Conservation (phyloP, 2,797 vertebrate species). For the Characodon lateralis region DNA sequence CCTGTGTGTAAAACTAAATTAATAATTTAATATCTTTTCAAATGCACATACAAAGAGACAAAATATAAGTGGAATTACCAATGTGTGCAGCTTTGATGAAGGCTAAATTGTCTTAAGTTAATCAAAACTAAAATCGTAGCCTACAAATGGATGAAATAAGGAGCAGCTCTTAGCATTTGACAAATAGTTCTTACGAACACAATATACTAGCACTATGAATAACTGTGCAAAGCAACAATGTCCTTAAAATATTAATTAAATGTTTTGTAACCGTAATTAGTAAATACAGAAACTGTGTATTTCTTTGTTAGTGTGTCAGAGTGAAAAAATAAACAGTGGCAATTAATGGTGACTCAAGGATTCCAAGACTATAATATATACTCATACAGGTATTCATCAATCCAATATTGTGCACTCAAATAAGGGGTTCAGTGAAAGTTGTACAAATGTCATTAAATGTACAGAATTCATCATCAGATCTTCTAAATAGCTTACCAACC, state of each 20-base stretch:
- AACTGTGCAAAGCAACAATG: constrained; percentile 6
- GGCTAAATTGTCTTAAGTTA: neutral
- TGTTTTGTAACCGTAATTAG: constrained; percentile 9
- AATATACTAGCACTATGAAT: constrained; percentile 1
- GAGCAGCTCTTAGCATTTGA: neutral
- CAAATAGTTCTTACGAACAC: neutral
- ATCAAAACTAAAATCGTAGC: neutral
- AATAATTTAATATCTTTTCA: constrained; percentile 5
- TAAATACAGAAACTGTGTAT: constrained; percentile 5
- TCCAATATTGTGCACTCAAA: constrained; percentile 60
- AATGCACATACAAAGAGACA: neutral
- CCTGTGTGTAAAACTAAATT: constrained; percentile 5
- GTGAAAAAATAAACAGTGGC: constrained; percentile 35
- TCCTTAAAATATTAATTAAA: constrained; percentile 46
- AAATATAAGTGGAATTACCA: constrained; percentile 6
- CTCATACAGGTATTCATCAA: constrained; percentile 72
- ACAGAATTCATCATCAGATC: constrained; percentile 44
- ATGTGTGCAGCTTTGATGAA: constrained; percentile 1
- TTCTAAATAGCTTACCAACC: constrained; percentile 35
- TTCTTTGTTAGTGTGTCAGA: constrained; percentile 11
- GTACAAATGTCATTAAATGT: constrained; percentile 6
- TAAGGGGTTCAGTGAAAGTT: neutral
- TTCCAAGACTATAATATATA: constrained; percentile 71
- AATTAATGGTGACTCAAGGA: constrained; percentile 74
- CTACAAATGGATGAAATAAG: neutral